Conservation (phyloP, 2,888 invertebrate species). For the Rapana venosa region DNA sequence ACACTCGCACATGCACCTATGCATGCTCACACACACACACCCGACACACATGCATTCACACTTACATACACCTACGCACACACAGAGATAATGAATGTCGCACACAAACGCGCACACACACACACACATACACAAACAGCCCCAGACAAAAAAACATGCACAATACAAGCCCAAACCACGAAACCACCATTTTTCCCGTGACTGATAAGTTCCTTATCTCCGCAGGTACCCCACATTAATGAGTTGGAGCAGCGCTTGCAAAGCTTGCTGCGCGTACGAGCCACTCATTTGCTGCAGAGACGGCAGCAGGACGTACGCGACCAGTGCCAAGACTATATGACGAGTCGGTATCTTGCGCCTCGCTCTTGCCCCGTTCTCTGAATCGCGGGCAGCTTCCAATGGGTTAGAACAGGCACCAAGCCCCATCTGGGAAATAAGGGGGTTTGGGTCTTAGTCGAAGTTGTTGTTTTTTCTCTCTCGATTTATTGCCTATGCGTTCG, state of each 20-base stretch:
- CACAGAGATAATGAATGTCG: too few relatives aligned
- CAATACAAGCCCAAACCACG: too few relatives aligned
- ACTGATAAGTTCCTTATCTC: conserved; percentile 5
- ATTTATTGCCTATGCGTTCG: background rate
- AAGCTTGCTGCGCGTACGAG: conserved; percentile 84
- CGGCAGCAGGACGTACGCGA: conserved; percentile 94
- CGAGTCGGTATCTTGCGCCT: conserved; percentile 75
- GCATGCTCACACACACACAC: background rate
- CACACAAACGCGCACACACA: too few relatives aligned
- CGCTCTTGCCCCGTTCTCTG: conserved; percentile 27
- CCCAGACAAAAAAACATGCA: too few relatives aligned
- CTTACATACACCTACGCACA: background rate
- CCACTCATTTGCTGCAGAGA: conserved; percentile 86
- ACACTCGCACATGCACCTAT: background rate
- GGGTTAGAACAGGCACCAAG: conserved; percentile 35
- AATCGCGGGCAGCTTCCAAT: conserved; percentile 24
- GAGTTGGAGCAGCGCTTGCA: conserved; percentile 89
- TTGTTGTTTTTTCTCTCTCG: background rate
- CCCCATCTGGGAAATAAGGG: background rate
- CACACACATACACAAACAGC: background rate
- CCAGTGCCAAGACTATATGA: conserved; percentile 94
- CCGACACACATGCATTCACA: background rate
- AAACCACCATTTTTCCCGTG: background rate
- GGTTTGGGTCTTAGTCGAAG: background rate
- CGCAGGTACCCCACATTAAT: conserved; percentile 83